A percentile compares a stretch with the other conserved stretches of the same genome.
These are phyloP conservation scores for Cheiracanthium punctorium DNA, from an alignment of 2,888 invertebrate species.

Conservation along the genomic window DNA sequence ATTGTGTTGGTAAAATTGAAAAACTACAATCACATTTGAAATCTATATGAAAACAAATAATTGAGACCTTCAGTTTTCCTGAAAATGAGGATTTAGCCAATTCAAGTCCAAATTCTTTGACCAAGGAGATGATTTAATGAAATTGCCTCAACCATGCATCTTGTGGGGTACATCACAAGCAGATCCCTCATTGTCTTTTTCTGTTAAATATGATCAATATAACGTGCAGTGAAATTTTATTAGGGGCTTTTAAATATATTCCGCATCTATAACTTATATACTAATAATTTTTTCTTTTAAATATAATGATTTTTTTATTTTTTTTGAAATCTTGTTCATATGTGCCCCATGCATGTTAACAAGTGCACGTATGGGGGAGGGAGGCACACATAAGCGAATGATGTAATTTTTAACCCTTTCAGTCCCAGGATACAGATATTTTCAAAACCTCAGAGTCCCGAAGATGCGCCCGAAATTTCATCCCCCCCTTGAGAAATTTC, in stretches of 20 bases:
- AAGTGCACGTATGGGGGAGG: not conserved
- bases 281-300: not conserved
- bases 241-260: not conserved
- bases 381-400: not conserved
- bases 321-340: not conserved
- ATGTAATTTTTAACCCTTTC: not conserved
- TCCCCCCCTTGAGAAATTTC: too few relatives aligned
- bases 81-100: not conserved
- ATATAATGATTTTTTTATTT: not conserved
- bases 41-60: not conserved
- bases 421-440: too few relatives aligned
- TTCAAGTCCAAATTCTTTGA: too few relatives aligned
- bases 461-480: too few relatives aligned
- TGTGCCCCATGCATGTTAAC: not conserved
- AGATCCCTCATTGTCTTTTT: not conserved
- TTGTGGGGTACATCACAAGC: not conserved
- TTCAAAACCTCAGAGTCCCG: too few relatives aligned
- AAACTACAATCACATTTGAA: not conserved
- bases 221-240: not conserved
- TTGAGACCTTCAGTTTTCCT: not conserved
- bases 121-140: not conserved
- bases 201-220: not conserved
- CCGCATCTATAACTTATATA: not conserved
- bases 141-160: not conserved
- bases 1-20: not conserved